phyloP scores from a whole-genome alignment of 2,888 invertebrate genomes.

The Sialis fuliginosa region DNA sequence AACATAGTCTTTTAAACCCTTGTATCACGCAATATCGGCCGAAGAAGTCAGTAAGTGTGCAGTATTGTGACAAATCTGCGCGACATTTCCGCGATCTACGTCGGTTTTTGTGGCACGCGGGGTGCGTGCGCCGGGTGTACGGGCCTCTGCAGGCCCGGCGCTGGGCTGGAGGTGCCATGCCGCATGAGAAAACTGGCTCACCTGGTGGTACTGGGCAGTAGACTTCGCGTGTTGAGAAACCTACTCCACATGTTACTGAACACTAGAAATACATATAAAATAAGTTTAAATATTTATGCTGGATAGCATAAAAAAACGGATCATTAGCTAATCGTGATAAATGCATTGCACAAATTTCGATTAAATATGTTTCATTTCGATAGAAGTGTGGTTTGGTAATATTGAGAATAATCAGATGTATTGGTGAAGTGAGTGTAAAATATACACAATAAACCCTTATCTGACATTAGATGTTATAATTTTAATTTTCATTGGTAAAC shows the following conservation, averaged over 20 bases:
- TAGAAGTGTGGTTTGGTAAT: too few species aligned
- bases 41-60: conserved; percentile 23
- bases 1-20: conserved; percentile 39
- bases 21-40: conserved; percentile 33
- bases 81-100: conserved; percentile 14
- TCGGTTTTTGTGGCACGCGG: conserved; percentile 15
- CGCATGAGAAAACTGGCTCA: conserved; percentile 29
- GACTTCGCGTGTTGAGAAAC: conserved; percentile 33
- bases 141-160: conserved; percentile 29
- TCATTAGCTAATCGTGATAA: too few species aligned
- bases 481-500: too few species aligned
- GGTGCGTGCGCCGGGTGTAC: conserved; percentile 15
- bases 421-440: too few species aligned
- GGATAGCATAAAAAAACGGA: too few species aligned
- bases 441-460: too few species aligned
- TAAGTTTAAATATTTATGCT: conserved; percentile 1
- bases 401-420: too few species aligned
- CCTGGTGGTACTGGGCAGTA: conserved; percentile 33
- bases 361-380: too few species aligned
- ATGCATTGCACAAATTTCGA: too few species aligned
- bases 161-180: conserved; percentile 31
- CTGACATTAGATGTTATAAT: too few species aligned
- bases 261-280: conserved; percentile 28
- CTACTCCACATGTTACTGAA: conserved; percentile 40
- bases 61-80: conserved; percentile 25